These are phyloP conservation scores for Sinocyclocheilus maitianheensis DNA, from an alignment of 2,113 vertebrate species.

Conservation along the genomic window DNA sequence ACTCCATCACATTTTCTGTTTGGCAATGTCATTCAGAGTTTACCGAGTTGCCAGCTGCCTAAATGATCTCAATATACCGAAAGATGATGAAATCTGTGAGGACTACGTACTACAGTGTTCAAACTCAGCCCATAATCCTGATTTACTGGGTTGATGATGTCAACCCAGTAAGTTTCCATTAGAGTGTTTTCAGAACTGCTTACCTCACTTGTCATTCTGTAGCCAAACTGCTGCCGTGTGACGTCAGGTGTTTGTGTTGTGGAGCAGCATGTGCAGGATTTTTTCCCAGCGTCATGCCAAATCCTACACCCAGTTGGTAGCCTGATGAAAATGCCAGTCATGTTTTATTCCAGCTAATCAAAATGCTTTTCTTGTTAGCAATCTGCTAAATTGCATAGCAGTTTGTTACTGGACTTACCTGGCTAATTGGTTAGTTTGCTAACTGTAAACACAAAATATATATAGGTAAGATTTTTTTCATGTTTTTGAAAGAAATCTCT, in stretches of 20 bases:
- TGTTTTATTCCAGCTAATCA: background rate
- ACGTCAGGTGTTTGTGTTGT: background rate
- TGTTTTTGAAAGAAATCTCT: too few relatives aligned
- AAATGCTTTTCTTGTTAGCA: background rate
- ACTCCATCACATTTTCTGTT: constrained; percentile 49
- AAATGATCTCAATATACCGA: constrained; percentile 43
- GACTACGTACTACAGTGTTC: constrained; percentile 43
- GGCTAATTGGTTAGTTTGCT: background rate
- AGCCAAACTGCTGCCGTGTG: background rate
- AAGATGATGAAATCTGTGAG: constrained; percentile 16
- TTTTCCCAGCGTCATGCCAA: background rate
- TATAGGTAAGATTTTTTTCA: too few relatives aligned
- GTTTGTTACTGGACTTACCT: background rate
- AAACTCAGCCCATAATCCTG: background rate
- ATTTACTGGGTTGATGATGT: background rate
- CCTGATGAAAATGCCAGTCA: background rate
- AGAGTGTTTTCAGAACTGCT: background rate
- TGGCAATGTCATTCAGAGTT: constrained; percentile 50
- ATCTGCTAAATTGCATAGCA: background rate
- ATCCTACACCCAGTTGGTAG: background rate
- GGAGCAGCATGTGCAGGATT: background rate
- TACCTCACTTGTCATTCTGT: background rate
- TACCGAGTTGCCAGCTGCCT: constrained; percentile 44
- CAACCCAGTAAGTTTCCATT: background rate
- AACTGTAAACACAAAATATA: background rate